Evolutionary conservation across 2,113 vertebrate species (phyloP).

Genomic region (Crocuta crocuta): DNA sequence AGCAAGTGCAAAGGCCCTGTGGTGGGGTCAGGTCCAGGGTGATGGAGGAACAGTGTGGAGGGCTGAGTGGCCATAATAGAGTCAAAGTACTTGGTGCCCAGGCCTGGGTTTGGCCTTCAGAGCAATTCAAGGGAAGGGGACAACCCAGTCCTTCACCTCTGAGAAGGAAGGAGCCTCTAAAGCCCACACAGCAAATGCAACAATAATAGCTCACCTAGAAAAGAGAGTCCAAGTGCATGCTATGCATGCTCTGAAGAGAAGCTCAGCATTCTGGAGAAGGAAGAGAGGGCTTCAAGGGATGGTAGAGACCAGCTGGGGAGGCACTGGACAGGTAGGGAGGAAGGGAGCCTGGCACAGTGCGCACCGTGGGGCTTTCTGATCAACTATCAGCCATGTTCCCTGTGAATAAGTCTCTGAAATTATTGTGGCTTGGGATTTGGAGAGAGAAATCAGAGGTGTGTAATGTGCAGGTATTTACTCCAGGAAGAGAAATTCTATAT

Average conservation of each 20-base stretch:
- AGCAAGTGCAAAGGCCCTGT: not conserved
- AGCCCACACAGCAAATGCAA: not conserved
- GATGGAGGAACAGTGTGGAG: not conserved
- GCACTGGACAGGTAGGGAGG: not conserved
- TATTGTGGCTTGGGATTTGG: not conserved
- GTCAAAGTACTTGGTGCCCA: not conserved
- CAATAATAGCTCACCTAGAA: not conserved
- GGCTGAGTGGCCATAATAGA: not conserved
- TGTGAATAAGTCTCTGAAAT: not conserved
- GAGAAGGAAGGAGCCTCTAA: not conserved
- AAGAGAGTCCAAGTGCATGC: not conserved
- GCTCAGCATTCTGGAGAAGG: not conserved
- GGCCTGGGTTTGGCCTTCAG: not conserved
- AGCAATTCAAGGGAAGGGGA: not conserved
- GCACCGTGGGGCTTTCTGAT: not conserved
- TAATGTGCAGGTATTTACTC: not conserved
- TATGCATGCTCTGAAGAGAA: not conserved
- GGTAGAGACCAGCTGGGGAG: not conserved
- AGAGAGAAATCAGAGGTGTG: not conserved
- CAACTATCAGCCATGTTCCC: not conserved
- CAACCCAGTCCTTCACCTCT: not conserved
- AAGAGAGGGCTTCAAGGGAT: not conserved
- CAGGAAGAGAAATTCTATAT: not conserved
- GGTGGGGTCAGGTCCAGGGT: not conserved
- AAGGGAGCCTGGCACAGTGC: not conserved